phyloP scores from a whole-genome alignment of 2,888 invertebrate species.

The Eurois occulta region DNA sequence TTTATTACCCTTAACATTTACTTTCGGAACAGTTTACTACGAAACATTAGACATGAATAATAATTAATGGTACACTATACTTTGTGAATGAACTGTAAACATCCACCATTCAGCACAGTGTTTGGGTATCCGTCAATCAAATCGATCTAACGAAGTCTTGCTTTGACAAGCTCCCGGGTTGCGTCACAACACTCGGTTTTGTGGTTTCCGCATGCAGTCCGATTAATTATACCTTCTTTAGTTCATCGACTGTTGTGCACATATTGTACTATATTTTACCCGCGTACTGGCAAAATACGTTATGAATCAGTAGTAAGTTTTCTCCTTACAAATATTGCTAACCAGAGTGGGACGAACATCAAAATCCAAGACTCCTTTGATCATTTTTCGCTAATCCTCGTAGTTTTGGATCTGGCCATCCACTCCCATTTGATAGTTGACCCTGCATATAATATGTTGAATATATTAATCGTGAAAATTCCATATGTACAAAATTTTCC shows the following conservation, averaged over 20 bases:
- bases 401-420: neutral
- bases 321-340: neutral
- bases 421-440: neutral
- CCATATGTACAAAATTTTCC: neutral
- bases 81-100: slow-evolving; percentile 30
- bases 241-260: slow-evolving; percentile 1
- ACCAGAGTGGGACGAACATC: neutral
- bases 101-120: slow-evolving; percentile 20
- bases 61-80: slow-evolving; percentile 30
- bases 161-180: slow-evolving; percentile 24
- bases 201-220: neutral
- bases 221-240: slow-evolving; percentile 13
- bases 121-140: slow-evolving; percentile 44
- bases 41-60: neutral
- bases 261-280: neutral
- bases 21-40: slow-evolving; percentile 13
- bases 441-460: no score
- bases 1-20: neutral
- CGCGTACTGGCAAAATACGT: no score
- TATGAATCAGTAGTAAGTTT: neutral
- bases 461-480: neutral
- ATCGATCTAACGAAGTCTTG: slow-evolving; percentile 41
- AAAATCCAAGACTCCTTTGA: neutral
- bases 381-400: neutral
- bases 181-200: slow-evolving; percentile 35